Evolutionary conservation across 2,888 invertebrate genomes (phyloP), one percentile per base, ranked within the genome.

Genomic region (Meta bourneti): DNA sequence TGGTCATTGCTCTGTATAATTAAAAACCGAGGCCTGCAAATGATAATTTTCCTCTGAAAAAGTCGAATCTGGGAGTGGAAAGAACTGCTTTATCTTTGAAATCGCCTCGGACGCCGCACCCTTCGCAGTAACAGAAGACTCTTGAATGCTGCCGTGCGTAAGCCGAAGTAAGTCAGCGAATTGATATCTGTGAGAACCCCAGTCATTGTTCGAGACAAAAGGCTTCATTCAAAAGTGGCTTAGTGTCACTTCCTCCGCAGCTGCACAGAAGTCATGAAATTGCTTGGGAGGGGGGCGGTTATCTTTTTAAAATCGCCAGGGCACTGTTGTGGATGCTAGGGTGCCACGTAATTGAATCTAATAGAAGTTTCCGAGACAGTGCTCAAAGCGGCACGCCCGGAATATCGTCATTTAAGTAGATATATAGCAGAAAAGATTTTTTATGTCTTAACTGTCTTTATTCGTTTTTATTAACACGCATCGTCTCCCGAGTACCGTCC

Each of bases 161-260:
- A 16, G 13, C 61, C 61, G 16, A 16, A 61, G 61, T 6, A 70
- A 49, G 61, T 69, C 70, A 51, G 19, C 48, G 74, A 84, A 88
- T 74, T 70, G 88, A 87, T 87, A 87, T 87, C 72, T 87, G 87
- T 87, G 88, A 74, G 88, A 88, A 74, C 84, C 20, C 49, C 48
- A 19, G 74, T 70, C 79, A 87, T 87, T 88, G 88, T 88, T 74
- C n/a, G 16, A 80, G 74, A 80, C 88, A 72, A 71, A 72, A 88
- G 88, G 69, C 51, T 79, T 87, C 87, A 72, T 87, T 87, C 87
- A 87, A 72, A 87, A 72, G 52, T 79, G 71, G 34, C 51, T 77
- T 77, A 69, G 13, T 78, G 48, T 70, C 78, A 78, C 71, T 89
- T 89, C 77, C 83, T 78, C 34, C 83, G 52, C 89, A 89, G 89